Conservation (phyloP, 2,113 vertebrate genomes). For the Polyodon spathula region DNA sequence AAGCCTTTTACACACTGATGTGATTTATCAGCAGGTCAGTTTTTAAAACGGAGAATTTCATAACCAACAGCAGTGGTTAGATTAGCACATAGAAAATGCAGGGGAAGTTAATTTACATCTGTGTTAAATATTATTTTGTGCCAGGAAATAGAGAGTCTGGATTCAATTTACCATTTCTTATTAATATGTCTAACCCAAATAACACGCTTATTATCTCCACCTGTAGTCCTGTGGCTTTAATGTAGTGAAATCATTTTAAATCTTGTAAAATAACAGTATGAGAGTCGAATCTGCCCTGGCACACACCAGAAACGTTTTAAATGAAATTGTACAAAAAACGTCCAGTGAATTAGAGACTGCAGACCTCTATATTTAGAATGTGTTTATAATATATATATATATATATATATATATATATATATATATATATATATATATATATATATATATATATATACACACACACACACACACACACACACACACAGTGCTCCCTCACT, state of each 20-base stretch:
- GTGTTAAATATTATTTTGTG: neutral
- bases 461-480: no score
- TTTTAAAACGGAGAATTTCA: neutral
- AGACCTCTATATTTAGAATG: no score
- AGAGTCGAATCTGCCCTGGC: neutral
- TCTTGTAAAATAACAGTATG: neutral
- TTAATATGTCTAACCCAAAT: neutral
- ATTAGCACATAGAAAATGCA: constrained; percentile 6
- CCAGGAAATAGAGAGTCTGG: constrained; percentile 3
- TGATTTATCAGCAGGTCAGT: neutral
- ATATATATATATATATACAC: no score
- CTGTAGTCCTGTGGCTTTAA: neutral
- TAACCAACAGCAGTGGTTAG: neutral
- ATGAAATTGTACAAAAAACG: no score
- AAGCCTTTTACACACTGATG: neutral
- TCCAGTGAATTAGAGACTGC: no score
- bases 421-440: no score
- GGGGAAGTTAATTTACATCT: constrained; percentile 8
- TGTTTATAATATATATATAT: no score
- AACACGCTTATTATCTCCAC: neutral
- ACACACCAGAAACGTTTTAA: neutral
- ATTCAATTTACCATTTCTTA: constrained; percentile 5
- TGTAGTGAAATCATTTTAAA: neutral
- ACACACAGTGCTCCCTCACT: no score
- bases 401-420: no score